Percentiles rank a stretch among this genome's conserved stretches.
Evolutionary conservation across 2,888 invertebrate species (phyloP).

Genomic region (Rhorus exstirpatorius): DNA sequence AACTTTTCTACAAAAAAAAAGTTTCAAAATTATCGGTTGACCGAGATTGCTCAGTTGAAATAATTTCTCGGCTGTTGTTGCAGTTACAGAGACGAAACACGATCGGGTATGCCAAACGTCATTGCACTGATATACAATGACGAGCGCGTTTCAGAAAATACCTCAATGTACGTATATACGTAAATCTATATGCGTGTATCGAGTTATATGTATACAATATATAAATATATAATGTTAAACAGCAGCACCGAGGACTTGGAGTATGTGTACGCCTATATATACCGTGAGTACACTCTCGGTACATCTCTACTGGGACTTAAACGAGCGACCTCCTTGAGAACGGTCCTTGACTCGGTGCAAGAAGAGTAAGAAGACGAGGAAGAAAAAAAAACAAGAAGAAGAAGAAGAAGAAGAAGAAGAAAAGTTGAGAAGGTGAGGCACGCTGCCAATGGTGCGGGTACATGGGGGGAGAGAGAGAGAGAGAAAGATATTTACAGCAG

Average conservation of each 20-base stretch:
- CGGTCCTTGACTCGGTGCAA: constrained; percentile 85
- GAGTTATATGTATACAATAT: constrained; percentile 5
- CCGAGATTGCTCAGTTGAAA: not conserved
- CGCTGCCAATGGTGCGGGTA: constrained; percentile 59
- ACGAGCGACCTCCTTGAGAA: constrained; percentile 86
- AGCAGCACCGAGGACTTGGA: constrained; percentile 15
- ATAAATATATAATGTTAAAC: constrained; percentile 19
- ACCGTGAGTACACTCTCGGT: constrained; percentile 38
- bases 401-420: constrained; percentile 70
- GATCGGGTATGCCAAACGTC: constrained; percentile 14
- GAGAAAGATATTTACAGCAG: constrained; percentile 62
- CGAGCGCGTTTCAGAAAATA: constrained; percentile 18
- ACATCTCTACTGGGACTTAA: constrained; percentile 74
- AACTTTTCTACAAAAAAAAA: too few species aligned
- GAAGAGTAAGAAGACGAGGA: constrained; percentile 67
- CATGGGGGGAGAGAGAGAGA: constrained; percentile 47
- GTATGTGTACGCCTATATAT: constrained; percentile 23
- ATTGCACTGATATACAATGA: constrained; percentile 37
- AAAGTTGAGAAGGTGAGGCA: constrained; percentile 63
- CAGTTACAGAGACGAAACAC: constrained; percentile 14
- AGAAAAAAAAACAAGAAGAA: constrained; percentile 62
- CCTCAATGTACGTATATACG: not conserved
- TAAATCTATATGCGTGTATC: not conserved
- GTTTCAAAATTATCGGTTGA: too few species aligned
- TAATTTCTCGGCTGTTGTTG: constrained; percentile 8